Conservation (phyloP, 1,140 invertebrate species). For the Euborellia annulipes region DNA sequence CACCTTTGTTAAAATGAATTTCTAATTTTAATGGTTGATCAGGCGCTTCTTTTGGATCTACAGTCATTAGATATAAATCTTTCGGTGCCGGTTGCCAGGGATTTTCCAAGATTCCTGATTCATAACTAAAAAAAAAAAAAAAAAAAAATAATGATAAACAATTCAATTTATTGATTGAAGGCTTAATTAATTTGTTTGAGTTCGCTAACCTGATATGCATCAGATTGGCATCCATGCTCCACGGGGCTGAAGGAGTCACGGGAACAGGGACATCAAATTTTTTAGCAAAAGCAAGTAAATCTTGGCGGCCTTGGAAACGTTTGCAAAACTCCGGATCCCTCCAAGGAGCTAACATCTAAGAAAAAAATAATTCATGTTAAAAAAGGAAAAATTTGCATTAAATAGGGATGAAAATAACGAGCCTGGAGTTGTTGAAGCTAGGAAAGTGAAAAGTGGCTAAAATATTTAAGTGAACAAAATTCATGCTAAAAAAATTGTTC, state of each 20-base stretch:
- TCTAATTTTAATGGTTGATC: slow-evolving; percentile 38
- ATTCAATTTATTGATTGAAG: too few relatives aligned
- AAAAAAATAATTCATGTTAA: too few relatives aligned
- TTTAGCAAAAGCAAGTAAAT: slow-evolving; percentile 58
- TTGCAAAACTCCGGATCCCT: slow-evolving; percentile 54
- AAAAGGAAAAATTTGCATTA: too few relatives aligned
- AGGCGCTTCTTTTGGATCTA: slow-evolving; percentile 41
- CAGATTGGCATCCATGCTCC: slow-evolving; percentile 77
- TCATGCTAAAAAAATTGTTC: too few relatives aligned
- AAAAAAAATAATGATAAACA: too few relatives aligned
- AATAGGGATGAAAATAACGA: too few relatives aligned
- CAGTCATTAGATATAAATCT: slow-evolving; percentile 55
- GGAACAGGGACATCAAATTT: slow-evolving; percentile 53
- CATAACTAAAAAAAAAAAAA: slow-evolving; percentile 41
- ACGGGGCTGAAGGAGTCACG: slow-evolving; percentile 57
- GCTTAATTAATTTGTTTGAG: too few relatives aligned
- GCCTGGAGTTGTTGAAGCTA: too few relatives aligned
- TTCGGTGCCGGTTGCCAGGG: slow-evolving; percentile 45
- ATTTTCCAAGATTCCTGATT: slow-evolving; percentile 68
- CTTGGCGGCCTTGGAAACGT: slow-evolving; percentile 52
- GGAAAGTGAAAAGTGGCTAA: too few relatives aligned
- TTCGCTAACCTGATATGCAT: slow-evolving; percentile 50
- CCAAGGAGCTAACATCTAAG: slow-evolving; percentile 71
- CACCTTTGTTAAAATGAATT: slow-evolving; percentile 51
- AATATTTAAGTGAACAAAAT: too few relatives aligned